Conservation (phyloP, 2,113 vertebrate genomes). For the Clarias magur region DNA sequence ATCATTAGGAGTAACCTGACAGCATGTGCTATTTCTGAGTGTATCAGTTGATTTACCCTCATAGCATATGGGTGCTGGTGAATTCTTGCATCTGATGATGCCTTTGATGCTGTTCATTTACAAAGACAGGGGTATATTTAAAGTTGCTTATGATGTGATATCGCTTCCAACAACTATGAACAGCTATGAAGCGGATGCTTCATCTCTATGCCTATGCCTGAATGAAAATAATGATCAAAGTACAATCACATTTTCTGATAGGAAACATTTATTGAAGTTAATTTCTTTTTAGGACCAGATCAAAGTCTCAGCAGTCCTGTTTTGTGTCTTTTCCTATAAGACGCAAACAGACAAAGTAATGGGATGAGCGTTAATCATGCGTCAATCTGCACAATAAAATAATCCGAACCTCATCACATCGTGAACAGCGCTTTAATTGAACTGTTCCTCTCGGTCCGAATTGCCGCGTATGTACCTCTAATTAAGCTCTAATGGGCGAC, state of each 20-base stretch:
- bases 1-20: neutral
- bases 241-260: neutral
- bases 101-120: neutral
- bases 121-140: neutral
- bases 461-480: neutral
- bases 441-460: neutral
- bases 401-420: neutral
- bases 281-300: neutral
- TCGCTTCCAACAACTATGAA: neutral
- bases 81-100: neutral
- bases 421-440: neutral
- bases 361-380: neutral
- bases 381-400: neutral
- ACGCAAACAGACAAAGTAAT: neutral
- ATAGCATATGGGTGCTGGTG: neutral
- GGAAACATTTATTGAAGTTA: neutral
- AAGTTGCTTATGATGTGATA: neutral
- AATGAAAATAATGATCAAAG: too few relatives aligned
- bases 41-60: neutral
- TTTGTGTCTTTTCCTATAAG: neutral
- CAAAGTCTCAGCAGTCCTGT: neutral
- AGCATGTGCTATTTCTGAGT: neutral
- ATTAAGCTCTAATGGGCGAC: slow-evolving; percentile 29
- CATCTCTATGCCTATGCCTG: too few relatives aligned
- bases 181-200: neutral